A percentile compares a stretch with the other conserved stretches of the same genome.
Evolutionary conservation across 2,113 vertebrate genomes (phyloP).

Genomic region (Zeus faber): DNA sequence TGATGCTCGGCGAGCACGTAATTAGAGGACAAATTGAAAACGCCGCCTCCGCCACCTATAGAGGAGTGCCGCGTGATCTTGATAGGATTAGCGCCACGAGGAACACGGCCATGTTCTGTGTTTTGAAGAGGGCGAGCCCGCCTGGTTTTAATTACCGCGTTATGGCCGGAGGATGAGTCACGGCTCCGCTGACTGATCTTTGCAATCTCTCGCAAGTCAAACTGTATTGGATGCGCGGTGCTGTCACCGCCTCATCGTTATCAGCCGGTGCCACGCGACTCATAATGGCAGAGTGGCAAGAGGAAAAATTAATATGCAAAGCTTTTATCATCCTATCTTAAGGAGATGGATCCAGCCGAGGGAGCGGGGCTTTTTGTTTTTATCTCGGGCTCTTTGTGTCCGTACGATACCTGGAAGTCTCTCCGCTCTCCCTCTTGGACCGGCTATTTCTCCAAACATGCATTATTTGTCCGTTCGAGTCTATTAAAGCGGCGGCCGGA

Average conservation of each 20-base stretch:
- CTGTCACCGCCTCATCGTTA: conserved; percentile 35
- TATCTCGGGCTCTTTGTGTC: too few species aligned
- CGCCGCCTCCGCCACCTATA: conserved; percentile 3
- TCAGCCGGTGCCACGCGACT: conserved; percentile 33
- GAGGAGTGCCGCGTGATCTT: conserved; percentile 11
- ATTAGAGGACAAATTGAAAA: conserved; percentile 5
- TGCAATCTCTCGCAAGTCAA: conserved; percentile 31
- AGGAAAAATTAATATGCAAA: conserved; percentile 45
- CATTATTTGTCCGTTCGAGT: background rate
- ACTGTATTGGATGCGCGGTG: conserved; percentile 18
- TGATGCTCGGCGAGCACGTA: background rate
- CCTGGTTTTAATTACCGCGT: conserved; percentile 31
- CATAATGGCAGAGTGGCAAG: conserved; percentile 30
- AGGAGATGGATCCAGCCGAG: conserved; percentile 22
- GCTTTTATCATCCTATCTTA: conserved; percentile 24
- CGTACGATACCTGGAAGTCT: conserved; percentile 1
- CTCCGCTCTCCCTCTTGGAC: too few species aligned
- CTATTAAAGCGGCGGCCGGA: too few species aligned
- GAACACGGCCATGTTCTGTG: conserved; percentile 21
- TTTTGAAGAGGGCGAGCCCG: conserved; percentile 12
- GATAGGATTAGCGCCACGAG: conserved; percentile 28
- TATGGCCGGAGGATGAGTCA: conserved; percentile 21
- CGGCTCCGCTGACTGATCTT: conserved; percentile 32
- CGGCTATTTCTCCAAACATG: too few species aligned
- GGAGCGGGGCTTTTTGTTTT: too few species aligned